A percentile compares a stretch with the other conserved stretches of the same genome.
Evolutionary conservation across 2,797 vertebrate genomes (phyloP).

Genomic region (Gadopsis bispinosus): DNA sequence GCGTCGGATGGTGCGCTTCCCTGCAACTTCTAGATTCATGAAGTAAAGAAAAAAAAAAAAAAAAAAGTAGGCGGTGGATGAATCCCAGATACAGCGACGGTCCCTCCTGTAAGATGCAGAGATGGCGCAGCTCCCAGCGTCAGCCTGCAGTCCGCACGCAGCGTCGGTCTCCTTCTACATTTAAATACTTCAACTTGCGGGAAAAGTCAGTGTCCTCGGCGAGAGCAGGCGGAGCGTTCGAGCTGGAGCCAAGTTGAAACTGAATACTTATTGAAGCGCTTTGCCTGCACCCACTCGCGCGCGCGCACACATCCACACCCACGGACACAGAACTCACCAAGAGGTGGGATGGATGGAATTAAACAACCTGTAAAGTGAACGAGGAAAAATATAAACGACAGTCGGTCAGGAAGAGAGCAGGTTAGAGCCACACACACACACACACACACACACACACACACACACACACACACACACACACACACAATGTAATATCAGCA

Average conservation of each 20-base stretch:
- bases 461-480: neutral
- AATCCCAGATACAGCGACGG: constrained; percentile 45
- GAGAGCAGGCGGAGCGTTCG: constrained; percentile 79
- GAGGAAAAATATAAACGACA: neutral
- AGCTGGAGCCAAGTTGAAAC: constrained; percentile 75
- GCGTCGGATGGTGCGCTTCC: constrained; percentile 32
- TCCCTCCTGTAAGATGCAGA: constrained; percentile 58
- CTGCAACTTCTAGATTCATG: constrained; percentile 11
- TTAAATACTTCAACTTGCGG: constrained; percentile 84
- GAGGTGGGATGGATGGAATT: constrained; percentile 14
- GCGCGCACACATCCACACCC: constrained; percentile 27
- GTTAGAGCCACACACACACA: neutral
- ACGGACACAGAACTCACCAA: constrained; percentile 22
- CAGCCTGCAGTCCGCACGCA: constrained; percentile 76
- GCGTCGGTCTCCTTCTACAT: constrained; percentile 80
- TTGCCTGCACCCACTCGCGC: constrained; percentile 49
- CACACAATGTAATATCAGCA: neutral
- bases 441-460: neutral
- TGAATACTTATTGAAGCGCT: constrained; percentile 72
- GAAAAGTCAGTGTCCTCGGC: constrained; percentile 79
- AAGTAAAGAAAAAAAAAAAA: neutral
- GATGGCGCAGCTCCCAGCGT: constrained; percentile 77
- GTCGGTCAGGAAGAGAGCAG: neutral
- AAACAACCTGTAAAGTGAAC: neutral
- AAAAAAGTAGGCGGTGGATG: constrained; percentile 10